Percentiles rank a stretch among this genome's conserved stretches.
Evolutionary conservation across 2,797 vertebrate genomes (phyloP).

Genomic region (Etheostoma nigrum): DNA sequence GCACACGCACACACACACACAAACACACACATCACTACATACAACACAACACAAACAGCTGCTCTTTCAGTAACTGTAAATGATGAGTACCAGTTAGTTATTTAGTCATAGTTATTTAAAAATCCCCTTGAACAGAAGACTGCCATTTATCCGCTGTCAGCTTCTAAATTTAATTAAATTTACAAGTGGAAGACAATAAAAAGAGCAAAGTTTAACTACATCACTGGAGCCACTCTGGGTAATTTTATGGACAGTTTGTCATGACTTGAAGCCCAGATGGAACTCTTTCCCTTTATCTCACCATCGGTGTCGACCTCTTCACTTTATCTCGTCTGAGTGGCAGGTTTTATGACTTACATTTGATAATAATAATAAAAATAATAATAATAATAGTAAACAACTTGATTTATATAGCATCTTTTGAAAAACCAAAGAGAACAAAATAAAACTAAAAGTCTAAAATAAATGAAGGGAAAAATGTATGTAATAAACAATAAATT

Average conservation of each 20-base stretch:
- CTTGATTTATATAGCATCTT: no score
- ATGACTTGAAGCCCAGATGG: constrained; percentile 20
- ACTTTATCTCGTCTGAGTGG: constrained; percentile 9
- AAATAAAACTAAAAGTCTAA: no score
- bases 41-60: constrained; percentile 2
- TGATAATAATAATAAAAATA: neutral
- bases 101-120: neutral
- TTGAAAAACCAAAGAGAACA: no score
- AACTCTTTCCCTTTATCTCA: constrained; percentile 11
- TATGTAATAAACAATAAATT: no score
- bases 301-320: constrained; percentile 3
- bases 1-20: neutral
- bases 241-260: neutral
- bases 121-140: constrained; percentile 14
- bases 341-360: constrained; percentile 29
- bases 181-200: constrained; percentile 13
- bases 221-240: neutral
- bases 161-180: constrained; percentile 5
- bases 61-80: constrained; percentile 21
- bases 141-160: constrained; percentile 4
- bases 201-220: constrained; percentile 31
- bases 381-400: no score
- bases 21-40: constrained; percentile 7
- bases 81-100: constrained; percentile 9
- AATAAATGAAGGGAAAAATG: no score